A percentile compares a stretch with the other conserved stretches of the same genome.
Evolutionary conservation across 2,797 vertebrate genomes (phyloP).

Genomic region (Vultur gryphus): DNA sequence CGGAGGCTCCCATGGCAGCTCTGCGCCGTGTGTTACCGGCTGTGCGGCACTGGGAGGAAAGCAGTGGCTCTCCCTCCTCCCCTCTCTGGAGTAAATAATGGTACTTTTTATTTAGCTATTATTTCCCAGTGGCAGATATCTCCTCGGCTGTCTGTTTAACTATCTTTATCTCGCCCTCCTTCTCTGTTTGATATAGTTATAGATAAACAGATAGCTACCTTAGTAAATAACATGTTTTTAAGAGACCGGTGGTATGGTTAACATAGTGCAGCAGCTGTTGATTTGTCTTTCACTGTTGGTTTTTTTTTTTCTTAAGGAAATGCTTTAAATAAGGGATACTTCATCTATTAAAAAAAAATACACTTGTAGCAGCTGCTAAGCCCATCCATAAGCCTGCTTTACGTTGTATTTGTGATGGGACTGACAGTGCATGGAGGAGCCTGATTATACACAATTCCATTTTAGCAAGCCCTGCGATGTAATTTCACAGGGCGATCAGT

Average conservation of each 20-base stretch:
- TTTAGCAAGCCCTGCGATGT: constrained; percentile 83
- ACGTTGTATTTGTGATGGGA: constrained; percentile 81
- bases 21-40: fast-evolving
- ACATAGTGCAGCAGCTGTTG: constrained; percentile 61
- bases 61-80: not conserved
- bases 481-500: constrained; percentile 89
- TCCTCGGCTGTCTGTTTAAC: constrained; percentile 62
- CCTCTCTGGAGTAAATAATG: constrained; percentile 51
- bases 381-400: constrained; percentile 80
- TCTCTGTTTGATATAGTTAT: constrained; percentile 61
- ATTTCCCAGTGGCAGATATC: constrained; percentile 63
- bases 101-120: constrained; percentile 67
- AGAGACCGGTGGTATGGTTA: constrained; percentile 53
- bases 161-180: constrained; percentile 60
- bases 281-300: constrained; percentile 64
- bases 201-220: constrained; percentile 71
- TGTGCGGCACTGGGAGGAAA: not conserved
- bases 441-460: constrained; percentile 90
- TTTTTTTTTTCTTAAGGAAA: constrained; percentile 71
- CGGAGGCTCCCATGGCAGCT: not conserved
- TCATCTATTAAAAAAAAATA: constrained; percentile 82
- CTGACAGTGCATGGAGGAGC: constrained; percentile 88
- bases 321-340: constrained; percentile 80
- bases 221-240: constrained; percentile 71
- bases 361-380: constrained; percentile 84